phyloP scores from a whole-genome alignment of 1,140 invertebrate genomes.

The Ceratina japonica region DNA sequence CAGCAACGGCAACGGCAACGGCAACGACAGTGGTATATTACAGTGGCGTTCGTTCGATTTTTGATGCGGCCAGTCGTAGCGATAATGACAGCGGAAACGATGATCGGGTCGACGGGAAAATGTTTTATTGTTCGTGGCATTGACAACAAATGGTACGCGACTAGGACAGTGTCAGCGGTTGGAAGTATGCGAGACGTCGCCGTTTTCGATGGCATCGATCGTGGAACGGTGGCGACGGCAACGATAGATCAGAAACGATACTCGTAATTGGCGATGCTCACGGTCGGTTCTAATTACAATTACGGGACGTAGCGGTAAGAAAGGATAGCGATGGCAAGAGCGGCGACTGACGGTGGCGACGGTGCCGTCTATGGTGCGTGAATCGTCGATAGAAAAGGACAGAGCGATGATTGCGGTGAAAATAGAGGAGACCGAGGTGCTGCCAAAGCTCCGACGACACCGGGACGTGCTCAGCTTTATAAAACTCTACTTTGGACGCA shows the following conservation, averaged over 20 bases:
- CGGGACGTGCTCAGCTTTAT: conserved; percentile 55
- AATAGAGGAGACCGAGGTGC: background rate
- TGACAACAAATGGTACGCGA: too few relatives aligned
- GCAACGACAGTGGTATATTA: background rate
- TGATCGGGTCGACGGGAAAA: background rate
- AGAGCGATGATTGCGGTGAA: conserved; percentile 55
- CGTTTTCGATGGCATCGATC: too few relatives aligned
- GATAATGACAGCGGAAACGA: background rate
- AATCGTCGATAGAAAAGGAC: too few relatives aligned
- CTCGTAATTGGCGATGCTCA: too few relatives aligned
- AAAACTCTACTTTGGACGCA: conserved; percentile 62
- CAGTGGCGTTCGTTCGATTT: background rate
- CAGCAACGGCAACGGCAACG: background rate
- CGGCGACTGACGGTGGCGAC: too few relatives aligned
- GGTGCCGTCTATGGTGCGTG: too few relatives aligned
- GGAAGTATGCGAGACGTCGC: too few relatives aligned
- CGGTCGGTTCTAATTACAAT: too few relatives aligned
- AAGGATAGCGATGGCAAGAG: background rate
- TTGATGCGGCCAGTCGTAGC: background rate
- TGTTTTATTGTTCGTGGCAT: background rate
- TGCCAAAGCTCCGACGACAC: conserved; percentile 30
- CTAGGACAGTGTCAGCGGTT: too few relatives aligned
- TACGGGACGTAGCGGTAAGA: background rate
- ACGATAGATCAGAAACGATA: too few relatives aligned
- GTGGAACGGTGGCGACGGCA: too few relatives aligned